Evolutionary conservation across 2,797 vertebrate genomes (phyloP).

Genomic region (Rhinella marina): DNA sequence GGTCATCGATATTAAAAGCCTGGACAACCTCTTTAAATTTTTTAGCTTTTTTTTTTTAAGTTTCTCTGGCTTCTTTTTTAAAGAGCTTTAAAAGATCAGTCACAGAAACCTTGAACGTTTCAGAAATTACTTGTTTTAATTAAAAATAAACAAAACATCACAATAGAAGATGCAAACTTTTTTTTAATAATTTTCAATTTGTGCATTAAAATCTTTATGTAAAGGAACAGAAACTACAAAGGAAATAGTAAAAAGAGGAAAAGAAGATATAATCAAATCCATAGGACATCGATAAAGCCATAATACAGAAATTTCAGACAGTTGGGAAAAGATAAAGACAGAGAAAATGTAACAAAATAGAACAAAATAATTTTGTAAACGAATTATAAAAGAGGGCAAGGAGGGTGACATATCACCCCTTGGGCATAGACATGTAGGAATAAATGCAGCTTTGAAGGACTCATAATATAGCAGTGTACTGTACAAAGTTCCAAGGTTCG

Average conservation of each 20-base stretch:
- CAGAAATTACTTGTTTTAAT: constrained; percentile 45
- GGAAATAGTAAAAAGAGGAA: constrained; percentile 29
- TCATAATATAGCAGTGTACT: constrained; percentile 50
- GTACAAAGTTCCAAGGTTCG: constrained; percentile 58
- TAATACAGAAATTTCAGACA: constrained; percentile 40
- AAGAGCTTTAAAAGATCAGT: neutral
- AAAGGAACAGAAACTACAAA: constrained; percentile 47
- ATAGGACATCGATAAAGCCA: constrained; percentile 27
- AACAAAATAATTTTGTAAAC: constrained; percentile 22
- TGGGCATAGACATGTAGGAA: constrained; percentile 51
- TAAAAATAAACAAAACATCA: constrained; percentile 51
- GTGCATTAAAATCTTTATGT: constrained; percentile 53
- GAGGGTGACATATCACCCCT: constrained; percentile 55
- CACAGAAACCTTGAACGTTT: constrained; percentile 11
- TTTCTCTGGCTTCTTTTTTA: neutral
- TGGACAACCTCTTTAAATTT: too few relatives aligned
- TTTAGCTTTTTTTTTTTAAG: neutral
- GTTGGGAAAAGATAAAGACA: constrained; percentile 1
- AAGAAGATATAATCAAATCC: constrained; percentile 17
- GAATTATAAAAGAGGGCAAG: constrained; percentile 34
- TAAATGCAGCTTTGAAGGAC: constrained; percentile 55
- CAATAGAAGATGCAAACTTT: constrained; percentile 57
- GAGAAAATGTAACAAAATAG: constrained; percentile 11
- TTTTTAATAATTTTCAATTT: constrained; percentile 57
- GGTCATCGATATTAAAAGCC: too few relatives aligned